Percentiles rank a stretch among this genome's conserved stretches.
These are phyloP conservation scores for Plagodis pulveraria DNA, from an alignment of 2,888 invertebrate species.

Conservation along the genomic window DNA sequence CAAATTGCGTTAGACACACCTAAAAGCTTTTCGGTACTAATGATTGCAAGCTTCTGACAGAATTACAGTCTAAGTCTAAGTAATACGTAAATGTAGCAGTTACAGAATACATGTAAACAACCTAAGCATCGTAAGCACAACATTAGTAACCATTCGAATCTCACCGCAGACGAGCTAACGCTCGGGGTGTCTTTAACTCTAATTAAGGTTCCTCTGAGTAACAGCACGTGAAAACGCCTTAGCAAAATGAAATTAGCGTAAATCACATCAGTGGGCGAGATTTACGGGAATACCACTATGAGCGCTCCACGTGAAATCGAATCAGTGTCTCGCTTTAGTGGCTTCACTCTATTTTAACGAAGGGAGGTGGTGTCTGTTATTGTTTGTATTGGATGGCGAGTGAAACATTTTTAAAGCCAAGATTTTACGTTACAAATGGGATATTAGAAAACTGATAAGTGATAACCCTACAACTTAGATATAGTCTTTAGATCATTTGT, in stretches of 20 bases:
- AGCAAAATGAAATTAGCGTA: slow-evolving; percentile 80
- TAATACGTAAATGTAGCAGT: no score
- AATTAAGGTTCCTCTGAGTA: slow-evolving; percentile 71
- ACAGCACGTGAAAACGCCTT: slow-evolving; percentile 62
- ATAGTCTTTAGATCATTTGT: no score
- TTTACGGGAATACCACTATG: slow-evolving; percentile 67
- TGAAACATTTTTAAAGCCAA: neutral
- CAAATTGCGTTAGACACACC: no score
- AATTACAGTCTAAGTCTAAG: no score
- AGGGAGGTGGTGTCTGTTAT: slow-evolving; percentile 47
- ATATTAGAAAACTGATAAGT: no score
- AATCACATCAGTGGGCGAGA: slow-evolving; percentile 79
- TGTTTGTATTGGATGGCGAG: slow-evolving; percentile 30
- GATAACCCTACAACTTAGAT: no score
- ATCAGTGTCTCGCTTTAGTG: slow-evolving; percentile 75
- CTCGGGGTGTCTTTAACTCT: slow-evolving; percentile 35
- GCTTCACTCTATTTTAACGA: slow-evolving; percentile 63
- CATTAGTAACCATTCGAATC: slow-evolving; percentile 3
- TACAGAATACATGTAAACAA: neutral
- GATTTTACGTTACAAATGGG: no score
- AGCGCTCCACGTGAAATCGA: slow-evolving; percentile 73
- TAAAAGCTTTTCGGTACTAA: no score
- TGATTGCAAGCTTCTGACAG: no score
- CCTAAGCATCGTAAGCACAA: neutral
- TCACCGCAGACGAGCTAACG: slow-evolving; percentile 25